Evolutionary conservation across 2,113 vertebrate genomes (phyloP).

Genomic region (Symphodus melops): DNA sequence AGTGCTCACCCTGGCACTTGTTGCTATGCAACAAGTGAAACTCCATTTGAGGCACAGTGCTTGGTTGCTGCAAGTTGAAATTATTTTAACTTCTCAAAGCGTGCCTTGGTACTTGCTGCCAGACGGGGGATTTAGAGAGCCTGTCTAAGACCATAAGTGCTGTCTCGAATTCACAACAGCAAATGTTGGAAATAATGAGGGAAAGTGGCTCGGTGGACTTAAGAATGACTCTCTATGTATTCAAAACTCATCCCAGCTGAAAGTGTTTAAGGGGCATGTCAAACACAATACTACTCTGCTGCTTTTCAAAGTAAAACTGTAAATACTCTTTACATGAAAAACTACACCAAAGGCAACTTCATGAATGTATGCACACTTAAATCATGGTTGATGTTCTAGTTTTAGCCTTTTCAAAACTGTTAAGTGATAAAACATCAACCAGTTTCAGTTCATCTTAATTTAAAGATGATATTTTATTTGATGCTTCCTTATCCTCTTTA

Average conservation of each 20-base stretch:
- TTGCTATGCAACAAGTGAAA: constrained; percentile 66
- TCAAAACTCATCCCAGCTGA: constrained; percentile 21
- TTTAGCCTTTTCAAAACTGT: not conserved
- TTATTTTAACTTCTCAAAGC: constrained; percentile 61
- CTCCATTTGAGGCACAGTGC: constrained; percentile 34
- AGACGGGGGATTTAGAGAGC: constrained; percentile 52
- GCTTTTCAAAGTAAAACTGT: not conserved
- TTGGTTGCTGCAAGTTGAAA: constrained; percentile 58
- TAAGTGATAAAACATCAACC: not conserved
- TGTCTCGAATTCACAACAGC: constrained; percentile 49
- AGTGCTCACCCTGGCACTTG: constrained; percentile 39
- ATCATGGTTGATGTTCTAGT: not conserved
- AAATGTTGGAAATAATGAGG: constrained; percentile 60
- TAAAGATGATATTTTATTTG: no score
- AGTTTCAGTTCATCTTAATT: no score
- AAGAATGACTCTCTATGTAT: constrained; percentile 24
- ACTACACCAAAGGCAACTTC: not conserved
- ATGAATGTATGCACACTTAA: not conserved
- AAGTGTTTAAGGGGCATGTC: constrained; percentile 13
- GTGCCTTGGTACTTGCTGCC: constrained; percentile 21
- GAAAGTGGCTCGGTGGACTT: constrained; percentile 28
- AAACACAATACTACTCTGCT: not conserved
- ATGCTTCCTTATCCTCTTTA: no score
- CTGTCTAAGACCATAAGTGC: constrained; percentile 50
- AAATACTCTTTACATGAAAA: not conserved